phyloP scores from a whole-genome alignment of 2,888 invertebrate species.

The Graphium colonna region DNA sequence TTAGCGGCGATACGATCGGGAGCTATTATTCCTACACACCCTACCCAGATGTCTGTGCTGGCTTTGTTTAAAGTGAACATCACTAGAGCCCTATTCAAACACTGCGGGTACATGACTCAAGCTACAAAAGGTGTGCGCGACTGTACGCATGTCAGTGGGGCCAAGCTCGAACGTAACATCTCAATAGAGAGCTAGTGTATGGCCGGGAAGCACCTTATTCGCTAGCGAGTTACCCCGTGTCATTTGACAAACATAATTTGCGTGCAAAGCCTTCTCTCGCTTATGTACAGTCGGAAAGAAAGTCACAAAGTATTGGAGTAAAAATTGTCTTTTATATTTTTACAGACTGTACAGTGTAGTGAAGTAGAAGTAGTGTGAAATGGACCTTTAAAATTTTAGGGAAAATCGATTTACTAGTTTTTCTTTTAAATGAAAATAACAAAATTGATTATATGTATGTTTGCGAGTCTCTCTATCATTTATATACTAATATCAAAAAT shows the following conservation, averaged over 20 bases:
- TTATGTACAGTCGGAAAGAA: slow-evolving; percentile 22
- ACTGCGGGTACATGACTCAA: slow-evolving; percentile 38
- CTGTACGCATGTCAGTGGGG: slow-evolving; percentile 55
- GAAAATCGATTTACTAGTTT: too few species aligned
- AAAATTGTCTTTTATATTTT: too few species aligned
- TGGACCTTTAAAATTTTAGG: too few species aligned
- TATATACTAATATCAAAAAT: too few species aligned
- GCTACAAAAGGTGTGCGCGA: slow-evolving; percentile 45
- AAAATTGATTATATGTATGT: too few species aligned
- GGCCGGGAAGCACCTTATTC: slow-evolving; percentile 54
- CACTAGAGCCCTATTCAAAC: slow-evolving; percentile 60
- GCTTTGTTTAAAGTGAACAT: slow-evolving; percentile 46
- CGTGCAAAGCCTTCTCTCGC: slow-evolving; percentile 34
- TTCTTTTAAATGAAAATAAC: too few species aligned
- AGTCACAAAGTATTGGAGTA: too few species aligned
- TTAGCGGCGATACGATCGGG: slow-evolving; percentile 29
- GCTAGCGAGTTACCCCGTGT: slow-evolving; percentile 49
- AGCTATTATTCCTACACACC: slow-evolving; percentile 34
- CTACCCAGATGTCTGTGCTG: slow-evolving; percentile 36
- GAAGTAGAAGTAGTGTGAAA: too few species aligned
- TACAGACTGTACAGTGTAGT: too few species aligned
- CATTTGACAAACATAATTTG: slow-evolving; percentile 43
- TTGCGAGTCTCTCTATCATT: too few species aligned
- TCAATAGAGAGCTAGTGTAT: slow-evolving; percentile 55
- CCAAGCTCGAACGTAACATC: slow-evolving; percentile 52